Evolutionary conservation across 2,113 vertebrate species (phyloP), one percentile per base, ranked within the genome.

Genomic region (Rissa tridactyla): DNA sequence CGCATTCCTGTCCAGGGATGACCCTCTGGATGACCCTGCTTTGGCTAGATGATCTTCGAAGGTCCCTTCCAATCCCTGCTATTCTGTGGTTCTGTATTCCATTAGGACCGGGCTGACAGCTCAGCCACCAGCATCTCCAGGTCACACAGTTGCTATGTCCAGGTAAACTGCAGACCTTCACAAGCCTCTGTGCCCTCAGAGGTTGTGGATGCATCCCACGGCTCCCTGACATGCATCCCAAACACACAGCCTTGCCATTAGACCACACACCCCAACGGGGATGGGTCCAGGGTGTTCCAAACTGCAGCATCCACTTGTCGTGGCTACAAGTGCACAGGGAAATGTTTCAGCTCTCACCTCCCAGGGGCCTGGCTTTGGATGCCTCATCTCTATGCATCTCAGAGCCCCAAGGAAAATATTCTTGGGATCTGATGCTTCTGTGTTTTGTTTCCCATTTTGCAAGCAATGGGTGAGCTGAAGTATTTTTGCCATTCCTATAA

Each of bases 221-320:
- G 15, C 34, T 77, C 40, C 46, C 40, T 49, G 23, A 16, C 1
- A 0, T 29, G 8, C 19, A 55, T 47, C 72, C 27, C 40, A 30
- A 72, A 46, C 11, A 15, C 3, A 1, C 66, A 85, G 10, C 11
- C 10, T 76, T 22, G 38, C 16, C 7, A 1, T 36, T 22, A n/a
- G 9, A n/a, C 47, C 14, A 5, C 42, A 34, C 14, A 58, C 5
- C 4, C 14, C 2, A 0, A 14, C 8, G 34, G 42, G 4, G 51
- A 19, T 23, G 40, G 27, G 57, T 30, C 21, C 14, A 7, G 30
- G 5, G 10, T 38, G 30, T 36, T 32, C 13, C 42, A 15, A 14
- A 6, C 10, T 15, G 15, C 44, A 69, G 29, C 20, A 52, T 25
- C 17, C 11, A 9, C 5, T 16, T 34, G 11, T 42, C 0, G 0